Evolutionary conservation across 2,888 invertebrate species (phyloP), one percentile per base, ranked within the genome.

Genomic region (Aproaerema taeniolella): DNA sequence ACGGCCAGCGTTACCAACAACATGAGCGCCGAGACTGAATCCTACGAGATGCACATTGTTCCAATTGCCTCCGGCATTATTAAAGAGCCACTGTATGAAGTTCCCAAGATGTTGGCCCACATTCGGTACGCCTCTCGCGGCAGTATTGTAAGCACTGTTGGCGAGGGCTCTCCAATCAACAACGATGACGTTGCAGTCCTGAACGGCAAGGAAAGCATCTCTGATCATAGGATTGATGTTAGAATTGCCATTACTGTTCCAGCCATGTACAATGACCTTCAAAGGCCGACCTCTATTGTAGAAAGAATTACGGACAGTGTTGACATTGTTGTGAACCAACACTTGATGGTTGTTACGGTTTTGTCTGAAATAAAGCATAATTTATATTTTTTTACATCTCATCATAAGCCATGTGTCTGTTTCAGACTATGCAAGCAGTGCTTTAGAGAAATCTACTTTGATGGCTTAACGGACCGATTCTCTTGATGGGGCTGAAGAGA

Each of bases 71-170:
- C 70, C 70, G 2, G 47, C 55, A 2, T 48, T 57, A 9, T 45
- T 54, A 17, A 83, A 55, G 10, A 81, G 65, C 73, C 80, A 83
- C 6, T 64, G 56, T 6, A 88, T 46, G 57, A 88, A 83, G 39
- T 68, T 58, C 2, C 85, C 87, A 1, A 83, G 59, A 41, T 52
- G 59, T 34, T 64, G 58, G 0, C 83, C 83, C 1, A 81, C 68
- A 12, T 50, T 45, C 1, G 80, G 70, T 1, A 81, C 70, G 14
- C 35, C 35, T 1, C n/a, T n/a, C 14, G 26, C 35, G 15, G 35
- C 54, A 3, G 41, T 42, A 7, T 25, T 9, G 31, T 56, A 56
- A 12, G 14, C 26, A 12, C 32, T 5, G 20, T 10, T 8, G 13
- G 32, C 32, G 28, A 53, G 34, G 3, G 39, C 28, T 0, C 49